phyloP scores from a whole-genome alignment of 2,113 vertebrate genomes.

The Cryptoleucopteryx plumbea region DNA sequence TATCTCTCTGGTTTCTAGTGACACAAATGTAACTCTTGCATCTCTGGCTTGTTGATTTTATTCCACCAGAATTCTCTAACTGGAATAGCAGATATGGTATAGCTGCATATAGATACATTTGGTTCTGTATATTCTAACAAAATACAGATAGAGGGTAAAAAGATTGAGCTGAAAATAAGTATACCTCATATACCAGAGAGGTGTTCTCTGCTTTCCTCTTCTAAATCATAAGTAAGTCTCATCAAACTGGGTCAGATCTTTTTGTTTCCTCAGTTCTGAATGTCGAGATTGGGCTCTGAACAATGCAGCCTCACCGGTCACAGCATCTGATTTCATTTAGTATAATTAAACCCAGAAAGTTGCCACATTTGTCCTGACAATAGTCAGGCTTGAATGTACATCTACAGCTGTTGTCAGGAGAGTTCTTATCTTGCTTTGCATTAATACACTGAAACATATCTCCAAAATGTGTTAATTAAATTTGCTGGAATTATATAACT shows the following conservation, averaged over 20 bases:
- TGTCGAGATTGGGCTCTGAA: neutral
- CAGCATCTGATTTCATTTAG: slow-evolving; percentile 8
- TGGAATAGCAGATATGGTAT: neutral
- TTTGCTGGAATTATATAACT: slow-evolving; percentile 68
- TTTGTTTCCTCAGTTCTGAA: neutral
- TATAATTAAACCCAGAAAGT: slow-evolving; percentile 8
- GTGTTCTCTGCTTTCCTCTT: neutral
- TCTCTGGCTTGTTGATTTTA: neutral
- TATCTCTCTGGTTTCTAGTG: neutral
- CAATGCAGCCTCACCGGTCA: neutral
- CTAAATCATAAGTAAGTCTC: neutral
- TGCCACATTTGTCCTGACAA: slow-evolving; percentile 19
- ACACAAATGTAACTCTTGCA: neutral
- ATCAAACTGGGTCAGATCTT: slow-evolving; percentile 4
- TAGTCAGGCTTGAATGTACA: neutral
- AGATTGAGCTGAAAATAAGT: neutral
- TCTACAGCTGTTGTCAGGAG: slow-evolving; percentile 9
- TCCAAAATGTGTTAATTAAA: slow-evolving; percentile 72
- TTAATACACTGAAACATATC: slow-evolving; percentile 58
- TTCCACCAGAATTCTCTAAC: neutral
- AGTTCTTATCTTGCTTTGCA: neutral
- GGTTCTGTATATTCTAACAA: neutral
- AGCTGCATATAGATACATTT: neutral
- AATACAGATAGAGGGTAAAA: slow-evolving; percentile 12
- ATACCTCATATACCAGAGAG: neutral